Evolutionary conservation across 2,113 vertebrate genomes (phyloP).

Genomic region (Spea multiplicata): DNA sequence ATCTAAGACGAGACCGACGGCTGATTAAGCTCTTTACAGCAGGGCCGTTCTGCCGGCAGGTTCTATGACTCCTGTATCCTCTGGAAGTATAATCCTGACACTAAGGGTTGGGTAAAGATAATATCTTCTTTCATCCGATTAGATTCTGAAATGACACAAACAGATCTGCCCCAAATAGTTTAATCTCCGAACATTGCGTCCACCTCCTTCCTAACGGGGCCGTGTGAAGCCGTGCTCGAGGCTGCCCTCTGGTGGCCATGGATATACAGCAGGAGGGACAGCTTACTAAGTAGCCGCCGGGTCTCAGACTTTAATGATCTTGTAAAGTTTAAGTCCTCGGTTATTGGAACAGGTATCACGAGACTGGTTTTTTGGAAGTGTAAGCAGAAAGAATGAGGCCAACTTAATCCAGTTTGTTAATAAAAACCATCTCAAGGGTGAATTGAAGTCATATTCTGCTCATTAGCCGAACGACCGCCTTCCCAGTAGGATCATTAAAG

Average conservation of each 20-base stretch:
- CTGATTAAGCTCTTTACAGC: too few species aligned
- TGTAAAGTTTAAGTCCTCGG: slow-evolving; percentile 18
- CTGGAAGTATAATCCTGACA: too few species aligned
- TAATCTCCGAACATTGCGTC: too few species aligned
- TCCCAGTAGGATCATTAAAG: slow-evolving; percentile 9
- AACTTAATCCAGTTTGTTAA: slow-evolving; percentile 31
- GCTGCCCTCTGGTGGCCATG: background rate
- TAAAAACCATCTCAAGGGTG: slow-evolving; percentile 23
- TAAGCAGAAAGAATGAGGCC: slow-evolving; percentile 38
- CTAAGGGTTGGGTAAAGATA: too few species aligned
- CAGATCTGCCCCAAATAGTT: too few species aligned
- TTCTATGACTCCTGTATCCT: too few species aligned
- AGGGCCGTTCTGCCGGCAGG: too few species aligned
- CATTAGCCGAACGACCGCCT: slow-evolving; percentile 38
- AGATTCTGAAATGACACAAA: too few species aligned
- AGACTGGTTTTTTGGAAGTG: slow-evolving; percentile 20
- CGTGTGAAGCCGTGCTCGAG: background rate
- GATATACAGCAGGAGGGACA: background rate
- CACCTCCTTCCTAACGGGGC: background rate
- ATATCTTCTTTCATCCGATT: too few species aligned
- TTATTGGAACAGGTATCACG: slow-evolving; percentile 17
- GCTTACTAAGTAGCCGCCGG: background rate
- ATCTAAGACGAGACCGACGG: too few species aligned
- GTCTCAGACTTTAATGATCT: slow-evolving; percentile 34
- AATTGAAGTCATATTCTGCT: slow-evolving; percentile 15